Evolutionary conservation across 2,888 invertebrate species (phyloP), one percentile per base, ranked within the genome.

Genomic region (Halocaridina rubra): DNA sequence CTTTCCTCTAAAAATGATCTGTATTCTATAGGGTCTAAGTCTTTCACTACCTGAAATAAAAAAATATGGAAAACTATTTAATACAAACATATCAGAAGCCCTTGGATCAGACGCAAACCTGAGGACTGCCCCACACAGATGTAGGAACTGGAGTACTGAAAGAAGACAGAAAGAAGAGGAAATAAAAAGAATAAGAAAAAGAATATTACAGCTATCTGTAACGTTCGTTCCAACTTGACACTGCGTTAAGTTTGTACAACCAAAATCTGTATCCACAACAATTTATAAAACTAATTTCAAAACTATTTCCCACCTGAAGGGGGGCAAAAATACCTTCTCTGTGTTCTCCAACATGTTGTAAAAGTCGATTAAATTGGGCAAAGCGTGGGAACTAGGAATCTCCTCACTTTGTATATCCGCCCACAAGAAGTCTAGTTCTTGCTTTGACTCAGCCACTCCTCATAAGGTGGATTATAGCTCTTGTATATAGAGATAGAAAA

Each of bases 1-100:
- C 98, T 93, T 89, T 97, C 94, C 89, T 94, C 93, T 67, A 98
- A 91, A 91, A 98, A 98, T 89, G 94, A 91, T 0, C 92, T 94
- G 92, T 98, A 97, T 90, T 97, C 97, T 90, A 94, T 93, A 0
- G 95, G 91, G 90, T 96, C 94, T 85, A 98, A 90, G 3, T 95
- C 93, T 87, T 92, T 93, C 0, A 97, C 97, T 64, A 98, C 92
- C 90, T 89, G 80, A 71, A 87, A 79, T 13, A 10, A 61, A 71
- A 64, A 22, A 27, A 39, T 39, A 16, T n/a, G n/a, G n/a, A n/a
- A n/a, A n/a, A n/a, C n/a, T n/a, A 78, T 33, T 22, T 24, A 3
- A 2, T 46, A 2, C 24, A 24, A 74, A 24, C 46, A 22, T n/a
- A 32, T 5, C 8, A 3, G 10, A 61, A n/a, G n/a, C 1, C 3